phyloP scores from a whole-genome alignment of 2,797 vertebrate species.

The Halcyon badia region DNA sequence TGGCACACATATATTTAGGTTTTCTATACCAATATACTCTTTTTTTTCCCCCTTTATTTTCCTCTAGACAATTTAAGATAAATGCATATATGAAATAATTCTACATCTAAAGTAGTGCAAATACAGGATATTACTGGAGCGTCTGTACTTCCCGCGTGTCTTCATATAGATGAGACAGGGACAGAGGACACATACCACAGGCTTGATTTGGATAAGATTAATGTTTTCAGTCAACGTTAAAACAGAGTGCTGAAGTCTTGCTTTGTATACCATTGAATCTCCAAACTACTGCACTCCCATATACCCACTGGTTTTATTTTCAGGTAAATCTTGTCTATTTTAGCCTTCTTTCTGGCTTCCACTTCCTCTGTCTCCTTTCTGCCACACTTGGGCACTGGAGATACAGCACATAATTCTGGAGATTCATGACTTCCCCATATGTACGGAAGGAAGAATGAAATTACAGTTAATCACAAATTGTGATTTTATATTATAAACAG shows the following conservation, averaged over 20 bases:
- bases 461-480: background rate
- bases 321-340: background rate
- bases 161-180: background rate
- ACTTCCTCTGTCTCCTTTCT: background rate
- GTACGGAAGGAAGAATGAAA: background rate
- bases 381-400: background rate
- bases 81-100: background rate
- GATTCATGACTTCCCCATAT: rapidly evolving
- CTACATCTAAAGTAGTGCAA: background rate
- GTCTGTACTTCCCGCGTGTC: background rate
- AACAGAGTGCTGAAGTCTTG: background rate
- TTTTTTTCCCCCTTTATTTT: background rate
- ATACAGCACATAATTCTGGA: background rate
- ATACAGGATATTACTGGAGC: background rate
- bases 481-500: background rate
- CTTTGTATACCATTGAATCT: background rate
- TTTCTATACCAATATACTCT: background rate
- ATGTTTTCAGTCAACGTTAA: background rate
- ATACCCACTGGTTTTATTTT: background rate
- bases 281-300: background rate
- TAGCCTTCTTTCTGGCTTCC: background rate
- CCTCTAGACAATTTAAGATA: background rate
- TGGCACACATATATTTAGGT: background rate
- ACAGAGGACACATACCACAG: background rate
- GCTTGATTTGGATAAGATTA: background rate